A percentile compares a stretch with the other conserved stretches of the same genome.
phyloP scores from a whole-genome alignment of 2,113 vertebrate genomes.

The Misgurnus mizolepis region DNA sequence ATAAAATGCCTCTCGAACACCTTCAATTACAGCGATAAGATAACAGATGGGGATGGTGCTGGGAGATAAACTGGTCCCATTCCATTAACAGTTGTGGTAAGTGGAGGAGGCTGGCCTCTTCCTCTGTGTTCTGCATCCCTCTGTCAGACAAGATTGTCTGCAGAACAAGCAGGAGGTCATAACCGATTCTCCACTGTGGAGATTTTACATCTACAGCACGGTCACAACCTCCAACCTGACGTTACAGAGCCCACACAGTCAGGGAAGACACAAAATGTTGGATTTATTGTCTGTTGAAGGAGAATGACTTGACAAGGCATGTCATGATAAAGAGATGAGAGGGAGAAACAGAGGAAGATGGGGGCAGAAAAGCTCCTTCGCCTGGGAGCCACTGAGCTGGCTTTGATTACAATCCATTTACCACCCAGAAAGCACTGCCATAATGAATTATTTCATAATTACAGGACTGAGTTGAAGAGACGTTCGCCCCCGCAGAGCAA shows the following conservation, averaged over 20 bases:
- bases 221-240: background rate
- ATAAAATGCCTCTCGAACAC: conserved; percentile 50
- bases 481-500: conserved; percentile 30
- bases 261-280: conserved; percentile 14
- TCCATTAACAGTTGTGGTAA: conserved; percentile 41
- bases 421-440: conserved; percentile 39
- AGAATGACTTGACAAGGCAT: background rate
- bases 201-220: background rate
- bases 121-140: background rate
- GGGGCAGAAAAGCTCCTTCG: conserved; percentile 1
- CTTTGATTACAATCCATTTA: conserved; percentile 50
- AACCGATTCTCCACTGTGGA: background rate
- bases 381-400: conserved; percentile 18
- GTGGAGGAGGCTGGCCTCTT: conserved; percentile 23
- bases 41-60: background rate
- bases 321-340: background rate
- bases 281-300: background rate
- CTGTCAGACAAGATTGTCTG: conserved; percentile 19
- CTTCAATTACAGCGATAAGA: conserved; percentile 56
- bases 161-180: background rate
- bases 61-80: conserved; percentile 43
- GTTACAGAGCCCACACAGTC: background rate
- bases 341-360: conserved; percentile 9
- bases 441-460: conserved; percentile 55
- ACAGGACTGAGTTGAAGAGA: conserved; percentile 39